Evolutionary conservation across 2,797 vertebrate genomes (phyloP).

Genomic region (Aeoliscus strigatus): DNA sequence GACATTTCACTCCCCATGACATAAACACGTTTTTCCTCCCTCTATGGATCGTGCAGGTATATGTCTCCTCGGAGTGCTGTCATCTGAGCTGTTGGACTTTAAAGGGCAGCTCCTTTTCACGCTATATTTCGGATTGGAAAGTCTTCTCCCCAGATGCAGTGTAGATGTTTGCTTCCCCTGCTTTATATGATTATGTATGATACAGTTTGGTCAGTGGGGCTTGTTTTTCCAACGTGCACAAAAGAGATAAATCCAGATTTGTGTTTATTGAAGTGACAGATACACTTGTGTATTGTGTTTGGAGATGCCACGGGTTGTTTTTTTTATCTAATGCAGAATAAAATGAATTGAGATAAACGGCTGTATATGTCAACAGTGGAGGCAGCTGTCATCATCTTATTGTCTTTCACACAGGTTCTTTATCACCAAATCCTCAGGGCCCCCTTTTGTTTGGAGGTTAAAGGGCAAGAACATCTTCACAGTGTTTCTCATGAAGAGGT

Average conservation of each 20-base stretch:
- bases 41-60: constrained; percentile 19
- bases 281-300: not conserved
- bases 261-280: constrained; percentile 7
- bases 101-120: constrained; percentile 48
- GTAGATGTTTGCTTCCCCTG: constrained; percentile 11
- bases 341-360: no score
- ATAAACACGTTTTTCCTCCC: constrained; percentile 6
- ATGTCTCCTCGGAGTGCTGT: constrained; percentile 37
- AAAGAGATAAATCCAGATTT: no score
- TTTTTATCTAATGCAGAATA: no score
- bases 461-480: constrained; percentile 27
- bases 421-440: no score
- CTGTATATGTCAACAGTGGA: no score
- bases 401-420: no score
- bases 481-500: constrained; percentile 15
- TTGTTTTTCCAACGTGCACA: not conserved
- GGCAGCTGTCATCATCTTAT: constrained; percentile 6
- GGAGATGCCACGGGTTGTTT: no score
- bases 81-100: constrained; percentile 45
- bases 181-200: no score
- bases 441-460: constrained; percentile 25
- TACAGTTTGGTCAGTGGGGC: no score
- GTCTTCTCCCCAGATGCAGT: constrained; percentile 6
- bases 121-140: constrained; percentile 15
- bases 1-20: constrained; percentile 31